phyloP scores from a whole-genome alignment of 2,113 vertebrate genomes.

The Lagopus muta region DNA sequence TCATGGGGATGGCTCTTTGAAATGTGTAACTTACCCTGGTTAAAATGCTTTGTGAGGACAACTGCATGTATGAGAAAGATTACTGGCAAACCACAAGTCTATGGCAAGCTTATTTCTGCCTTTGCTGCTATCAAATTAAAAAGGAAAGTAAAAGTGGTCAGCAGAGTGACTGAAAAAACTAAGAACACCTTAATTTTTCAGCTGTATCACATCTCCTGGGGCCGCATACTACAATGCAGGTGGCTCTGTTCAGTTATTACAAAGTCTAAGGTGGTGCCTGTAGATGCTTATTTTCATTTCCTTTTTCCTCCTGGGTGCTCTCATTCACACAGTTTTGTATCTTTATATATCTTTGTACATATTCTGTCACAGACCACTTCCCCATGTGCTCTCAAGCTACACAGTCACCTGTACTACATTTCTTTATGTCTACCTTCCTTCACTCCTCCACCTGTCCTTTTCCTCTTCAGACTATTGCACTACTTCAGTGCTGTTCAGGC shows the following conservation, averaged over 20 bases:
- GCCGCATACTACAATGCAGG: fast-evolving
- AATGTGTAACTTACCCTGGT: not conserved
- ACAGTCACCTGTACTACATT: fast-evolving
- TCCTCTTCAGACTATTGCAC: not conserved
- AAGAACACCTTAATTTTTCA: not conserved
- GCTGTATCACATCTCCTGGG: not conserved
- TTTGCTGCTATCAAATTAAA: not conserved
- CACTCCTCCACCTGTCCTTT: fast-evolving
- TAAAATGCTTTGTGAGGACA: not conserved
- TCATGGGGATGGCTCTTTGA: not conserved
- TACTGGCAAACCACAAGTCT: not conserved
- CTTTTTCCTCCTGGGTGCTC: not conserved
- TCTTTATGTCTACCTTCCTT: not conserved
- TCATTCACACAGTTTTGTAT: not conserved
- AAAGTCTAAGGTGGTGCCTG: not conserved
- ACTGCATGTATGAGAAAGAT: not conserved
- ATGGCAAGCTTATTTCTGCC: not conserved
- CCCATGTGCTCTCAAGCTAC: not conserved
- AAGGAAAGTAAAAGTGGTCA: not conserved
- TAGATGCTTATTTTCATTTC: not conserved
- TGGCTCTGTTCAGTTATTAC: not conserved
- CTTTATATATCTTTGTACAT: not conserved
- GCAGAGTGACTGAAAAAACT: not conserved
- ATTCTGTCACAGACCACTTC: not conserved
- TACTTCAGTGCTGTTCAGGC: not conserved